phyloP scores from a whole-genome alignment of 2,113 vertebrate genomes.

The Mormyrus iriodes region DNA sequence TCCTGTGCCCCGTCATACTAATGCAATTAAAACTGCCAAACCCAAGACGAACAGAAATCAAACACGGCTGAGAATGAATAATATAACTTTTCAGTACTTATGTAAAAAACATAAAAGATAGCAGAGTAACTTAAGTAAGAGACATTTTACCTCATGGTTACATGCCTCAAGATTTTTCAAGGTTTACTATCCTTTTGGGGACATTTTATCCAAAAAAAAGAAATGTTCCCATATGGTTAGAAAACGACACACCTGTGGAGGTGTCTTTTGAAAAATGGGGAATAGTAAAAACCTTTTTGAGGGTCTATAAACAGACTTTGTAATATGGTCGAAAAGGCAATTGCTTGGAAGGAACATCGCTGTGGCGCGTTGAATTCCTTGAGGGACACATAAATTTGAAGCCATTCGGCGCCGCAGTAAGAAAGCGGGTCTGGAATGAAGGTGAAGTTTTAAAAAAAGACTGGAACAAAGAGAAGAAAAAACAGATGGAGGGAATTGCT shows the following conservation, averaged over 20 bases:
- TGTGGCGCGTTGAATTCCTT: slow-evolving; percentile 4
- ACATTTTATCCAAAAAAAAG: background rate
- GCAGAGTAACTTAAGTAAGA: background rate
- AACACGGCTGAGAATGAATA: background rate
- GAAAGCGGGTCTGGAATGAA: background rate
- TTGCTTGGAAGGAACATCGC: slow-evolving; percentile 1
- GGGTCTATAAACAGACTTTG: slow-evolving; percentile 50
- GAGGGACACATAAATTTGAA: slow-evolving; percentile 24
- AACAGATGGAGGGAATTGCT: slow-evolving; percentile 16
- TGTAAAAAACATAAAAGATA: background rate
- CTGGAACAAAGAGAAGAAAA: slow-evolving; percentile 10
- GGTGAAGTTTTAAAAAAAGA: slow-evolving; percentile 7
- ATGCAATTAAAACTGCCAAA: background rate
- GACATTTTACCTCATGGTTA: background rate
- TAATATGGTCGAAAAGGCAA: slow-evolving; percentile 38
- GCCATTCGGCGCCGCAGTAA: background rate
- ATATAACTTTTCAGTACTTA: background rate
- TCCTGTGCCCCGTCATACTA: background rate
- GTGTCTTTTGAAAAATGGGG: background rate
- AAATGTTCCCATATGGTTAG: slow-evolving; percentile 4
- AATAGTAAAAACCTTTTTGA: background rate
- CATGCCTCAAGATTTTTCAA: background rate
- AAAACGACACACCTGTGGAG: background rate
- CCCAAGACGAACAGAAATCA: background rate
- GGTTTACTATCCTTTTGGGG: slow-evolving; percentile 1